Percentiles rank a stretch among this genome's conserved stretches.
These are phyloP conservation scores for Periophthalmus magnuspinnatus DNA, from an alignment of 2,797 vertebrate species.

Conservation along the genomic window DNA sequence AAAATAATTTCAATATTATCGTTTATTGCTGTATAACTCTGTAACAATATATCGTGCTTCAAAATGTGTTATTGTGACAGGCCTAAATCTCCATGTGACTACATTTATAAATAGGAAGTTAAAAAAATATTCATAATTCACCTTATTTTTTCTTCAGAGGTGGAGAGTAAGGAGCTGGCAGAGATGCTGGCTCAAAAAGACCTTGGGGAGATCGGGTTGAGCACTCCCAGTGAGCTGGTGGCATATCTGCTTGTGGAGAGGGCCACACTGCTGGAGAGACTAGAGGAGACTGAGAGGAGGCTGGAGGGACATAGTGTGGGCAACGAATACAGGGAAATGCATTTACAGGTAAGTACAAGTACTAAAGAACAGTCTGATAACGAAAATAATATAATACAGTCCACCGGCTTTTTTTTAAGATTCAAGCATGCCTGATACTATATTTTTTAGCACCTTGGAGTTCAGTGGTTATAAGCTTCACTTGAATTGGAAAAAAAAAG, in stretches of 20 bases:
- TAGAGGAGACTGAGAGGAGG: slow-evolving; percentile 78
- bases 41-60: no score
- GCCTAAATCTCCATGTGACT: not conserved
- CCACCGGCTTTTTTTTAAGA: no score
- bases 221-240: slow-evolving; percentile 84
- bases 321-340: slow-evolving; percentile 62
- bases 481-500: no score
- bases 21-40: no score
- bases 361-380: no score
- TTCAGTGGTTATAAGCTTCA: no score
- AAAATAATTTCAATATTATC: no score
- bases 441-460: no score
- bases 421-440: no score
- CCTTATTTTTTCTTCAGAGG: slow-evolving; percentile 69
- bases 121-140: not conserved
- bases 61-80: no score
- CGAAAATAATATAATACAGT: no score
- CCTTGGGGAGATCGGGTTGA: slow-evolving; percentile 81
- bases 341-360: slow-evolving; percentile 77
- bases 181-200: slow-evolving; percentile 89
- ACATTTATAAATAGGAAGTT: not conserved
- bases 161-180: slow-evolving; percentile 83
- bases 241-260: slow-evolving; percentile 87
- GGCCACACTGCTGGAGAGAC: slow-evolving; percentile 78
- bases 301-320: slow-evolving; percentile 66